phyloP scores from a whole-genome alignment of 2,113 vertebrate genomes.

The Eurypyga helias region DNA sequence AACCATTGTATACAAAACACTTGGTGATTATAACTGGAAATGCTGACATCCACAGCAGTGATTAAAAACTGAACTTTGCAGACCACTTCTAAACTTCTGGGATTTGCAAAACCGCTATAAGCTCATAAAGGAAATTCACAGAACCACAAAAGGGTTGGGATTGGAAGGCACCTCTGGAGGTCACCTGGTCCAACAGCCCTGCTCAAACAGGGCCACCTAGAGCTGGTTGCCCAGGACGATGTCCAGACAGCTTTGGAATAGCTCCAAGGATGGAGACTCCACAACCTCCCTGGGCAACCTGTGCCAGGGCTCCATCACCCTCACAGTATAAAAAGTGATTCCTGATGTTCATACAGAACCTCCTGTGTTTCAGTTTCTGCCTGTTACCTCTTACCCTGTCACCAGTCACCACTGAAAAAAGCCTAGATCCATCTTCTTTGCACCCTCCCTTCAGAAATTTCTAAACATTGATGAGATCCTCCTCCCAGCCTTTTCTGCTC shows the following conservation, averaged over 20 bases:
- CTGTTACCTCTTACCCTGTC: background rate
- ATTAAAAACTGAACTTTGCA: background rate
- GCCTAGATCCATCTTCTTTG: background rate
- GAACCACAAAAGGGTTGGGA: background rate
- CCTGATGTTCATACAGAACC: background rate
- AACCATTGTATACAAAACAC: background rate
- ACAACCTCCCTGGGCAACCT: background rate
- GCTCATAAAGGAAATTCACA: background rate
- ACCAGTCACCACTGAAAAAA: background rate
- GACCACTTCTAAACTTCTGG: background rate
- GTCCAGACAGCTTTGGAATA: background rate
- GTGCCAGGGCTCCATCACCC: background rate
- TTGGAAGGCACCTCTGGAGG: background rate
- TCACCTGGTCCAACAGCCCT: fast-evolving
- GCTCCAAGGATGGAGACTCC: background rate
- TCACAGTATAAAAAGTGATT: background rate
- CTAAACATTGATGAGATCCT: background rate
- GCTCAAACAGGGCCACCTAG: background rate
- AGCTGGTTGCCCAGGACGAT: background rate
- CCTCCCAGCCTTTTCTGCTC: background rate
- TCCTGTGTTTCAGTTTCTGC: background rate
- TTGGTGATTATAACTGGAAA: background rate
- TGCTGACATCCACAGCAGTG: background rate
- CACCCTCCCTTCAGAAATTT: background rate
- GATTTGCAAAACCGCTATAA: background rate